These are phyloP conservation scores for Microhierax caerulescens DNA, from an alignment of 2,797 vertebrate genomes.

Conservation along the genomic window DNA sequence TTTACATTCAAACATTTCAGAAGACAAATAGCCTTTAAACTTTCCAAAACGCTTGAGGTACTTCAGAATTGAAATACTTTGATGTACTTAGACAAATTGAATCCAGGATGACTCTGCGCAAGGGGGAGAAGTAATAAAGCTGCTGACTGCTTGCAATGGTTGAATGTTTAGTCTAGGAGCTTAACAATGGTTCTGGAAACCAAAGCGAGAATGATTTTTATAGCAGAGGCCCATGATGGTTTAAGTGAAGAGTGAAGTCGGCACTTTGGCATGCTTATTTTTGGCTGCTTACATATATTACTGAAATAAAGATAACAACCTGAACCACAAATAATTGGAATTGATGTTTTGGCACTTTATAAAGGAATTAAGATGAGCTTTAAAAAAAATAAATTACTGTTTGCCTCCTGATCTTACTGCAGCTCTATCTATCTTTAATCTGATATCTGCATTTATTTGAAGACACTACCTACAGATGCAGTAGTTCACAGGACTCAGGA, in stretches of 20 bases:
- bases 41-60: conserved; percentile 70
- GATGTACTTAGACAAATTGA: conserved; percentile 79
- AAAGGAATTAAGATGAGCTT: not conserved
- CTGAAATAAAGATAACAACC: conserved; percentile 63
- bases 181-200: conserved; percentile 64
- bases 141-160: conserved; percentile 72
- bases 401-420: not conserved
- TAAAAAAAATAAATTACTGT: not conserved
- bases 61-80: conserved; percentile 76
- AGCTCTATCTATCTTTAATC: not conserved
- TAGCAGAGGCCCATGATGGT: conserved; percentile 66
- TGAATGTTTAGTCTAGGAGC: conserved; percentile 80
- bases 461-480: not conserved
- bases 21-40: conserved; percentile 76
- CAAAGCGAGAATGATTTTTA: conserved; percentile 67
- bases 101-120: conserved; percentile 74
- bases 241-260: conserved; percentile 61
- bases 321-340: conserved; percentile 54
- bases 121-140: conserved; percentile 72
- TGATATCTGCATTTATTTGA: not conserved
- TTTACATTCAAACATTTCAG: conserved; percentile 69
- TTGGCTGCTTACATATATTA: conserved; percentile 43
- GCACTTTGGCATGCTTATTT: conserved; percentile 52
- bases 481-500: not conserved
- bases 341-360: conserved; percentile 36